Percentiles rank a stretch among this genome's conserved stretches.
Conservation (phyloP, 92 coral and sea anemone species). For the Isaurus tuberculatus region DNA sequence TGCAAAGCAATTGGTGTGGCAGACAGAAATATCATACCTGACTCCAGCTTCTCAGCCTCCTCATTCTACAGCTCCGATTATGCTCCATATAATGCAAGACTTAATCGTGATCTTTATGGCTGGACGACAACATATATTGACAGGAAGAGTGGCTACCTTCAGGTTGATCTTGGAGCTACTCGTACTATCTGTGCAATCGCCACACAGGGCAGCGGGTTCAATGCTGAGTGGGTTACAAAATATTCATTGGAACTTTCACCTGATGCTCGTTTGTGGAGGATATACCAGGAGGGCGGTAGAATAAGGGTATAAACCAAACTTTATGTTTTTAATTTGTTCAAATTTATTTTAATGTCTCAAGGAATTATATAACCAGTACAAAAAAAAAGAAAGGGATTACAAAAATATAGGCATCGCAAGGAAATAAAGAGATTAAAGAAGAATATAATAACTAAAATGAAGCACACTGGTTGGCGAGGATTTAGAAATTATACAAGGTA, state of each 20-base stretch:
- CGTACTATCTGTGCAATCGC: slow-evolving; percentile 16
- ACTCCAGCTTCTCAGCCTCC: slow-evolving; percentile 13
- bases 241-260: neutral
- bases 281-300: slow-evolving; percentile 25
- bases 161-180: slow-evolving; percentile 9
- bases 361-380: too few relatives aligned
- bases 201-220: slow-evolving; percentile 5
- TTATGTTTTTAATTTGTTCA: too few relatives aligned
- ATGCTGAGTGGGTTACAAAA: slow-evolving; percentile 4
- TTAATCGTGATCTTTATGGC: neutral
- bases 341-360: too few relatives aligned
- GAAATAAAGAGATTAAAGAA: too few relatives aligned
- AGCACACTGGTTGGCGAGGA: too few relatives aligned
- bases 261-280: neutral
- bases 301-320: slow-evolving; percentile 24
- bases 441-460: too few relatives aligned
- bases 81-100: slow-evolving; percentile 27
- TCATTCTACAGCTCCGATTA: neutral
- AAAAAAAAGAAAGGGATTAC: too few relatives aligned
- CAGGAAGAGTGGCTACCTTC: neutral
- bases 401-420: too few relatives aligned
- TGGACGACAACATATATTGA: neutral
- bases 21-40: neutral
- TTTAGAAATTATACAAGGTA: too few relatives aligned
- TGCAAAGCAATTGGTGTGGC: slow-evolving; percentile 15